Base-by-base conservation (phyloP, 2,113 vertebrate species). In the Monopterus albus region DNA sequence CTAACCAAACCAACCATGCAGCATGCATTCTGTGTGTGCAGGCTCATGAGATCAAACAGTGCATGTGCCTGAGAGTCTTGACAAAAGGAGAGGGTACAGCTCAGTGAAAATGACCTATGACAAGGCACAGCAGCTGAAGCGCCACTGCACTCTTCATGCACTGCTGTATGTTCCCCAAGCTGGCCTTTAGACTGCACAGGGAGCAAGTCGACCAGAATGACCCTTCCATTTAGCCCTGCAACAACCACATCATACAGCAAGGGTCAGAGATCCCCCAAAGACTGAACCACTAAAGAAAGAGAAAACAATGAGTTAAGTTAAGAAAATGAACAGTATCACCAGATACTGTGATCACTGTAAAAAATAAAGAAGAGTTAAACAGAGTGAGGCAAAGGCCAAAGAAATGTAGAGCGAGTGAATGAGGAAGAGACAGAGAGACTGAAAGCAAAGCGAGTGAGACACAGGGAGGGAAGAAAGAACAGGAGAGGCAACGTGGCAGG, bases 401-500 rank as follows among this genome's bases (percentile, higher is more conserved):
- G 21, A 12, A 75, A 81, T 38, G 72, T 15, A 9, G 60, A 64
- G 50, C 14, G 4, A 70, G 76, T 45, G 79, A 87, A 85, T 79
- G 66, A 83, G 82, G 81, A 81, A 77, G 80, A 76, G 73, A 74
- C 47, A 17, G 52, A 62, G 18, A 59, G 50, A 43, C 39, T 67
- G 35, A 38, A 10, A 47, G n/a, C 63, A 29, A 63, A 60, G n/a
- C 20, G 49, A 51, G 64, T 58, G 46, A 78, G 62, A 65, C 55
- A 72, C 29, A 75, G 57, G 60, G 76, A 83, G 70, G 79, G 62
- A 62, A 68, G 38, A 38, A 14, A 68, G 40, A 58, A 64, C 2
- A 52, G 73, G 78, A 84, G 81, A 91, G 92, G 90, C 91, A 69
- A 94, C 93, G 93, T 94, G 93, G 92, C 93, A 93, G 83, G 63